Conservation (phyloP, 2,888 invertebrate species). For the Melanotus villosus region DNA sequence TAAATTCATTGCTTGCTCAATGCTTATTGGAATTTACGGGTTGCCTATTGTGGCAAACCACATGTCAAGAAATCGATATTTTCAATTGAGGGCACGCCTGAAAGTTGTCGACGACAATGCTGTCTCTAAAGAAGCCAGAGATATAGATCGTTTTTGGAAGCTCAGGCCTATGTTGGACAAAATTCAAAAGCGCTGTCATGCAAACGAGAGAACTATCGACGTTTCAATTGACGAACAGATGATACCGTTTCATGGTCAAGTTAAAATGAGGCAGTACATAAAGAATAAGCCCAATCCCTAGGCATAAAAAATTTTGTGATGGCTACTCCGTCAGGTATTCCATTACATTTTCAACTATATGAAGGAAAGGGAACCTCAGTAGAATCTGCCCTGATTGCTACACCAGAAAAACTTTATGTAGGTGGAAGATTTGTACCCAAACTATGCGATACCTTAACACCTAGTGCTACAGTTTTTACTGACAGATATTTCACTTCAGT, state of each 20-base stretch:
- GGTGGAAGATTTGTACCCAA: conserved; percentile 50
- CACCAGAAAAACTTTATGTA: conserved; percentile 26
- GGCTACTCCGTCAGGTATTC: conserved; percentile 43
- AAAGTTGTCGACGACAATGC: conserved; percentile 13
- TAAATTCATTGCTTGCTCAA: conserved; percentile 4
- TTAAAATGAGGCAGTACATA: conserved; percentile 46
- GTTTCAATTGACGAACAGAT: conserved; percentile 55
- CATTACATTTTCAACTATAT: conserved; percentile 51
- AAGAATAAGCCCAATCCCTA: conserved; percentile 50
- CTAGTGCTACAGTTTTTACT: conserved; percentile 38
- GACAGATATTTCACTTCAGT: conserved; percentile 45
- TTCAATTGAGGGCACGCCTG: background rate
- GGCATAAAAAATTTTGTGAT: conserved; percentile 54
- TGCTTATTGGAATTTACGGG: conserved; percentile 15
- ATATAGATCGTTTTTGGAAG: conserved; percentile 40
- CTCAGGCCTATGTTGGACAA: conserved; percentile 40
- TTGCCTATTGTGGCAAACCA: conserved; percentile 11
- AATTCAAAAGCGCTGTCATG: conserved; percentile 40
- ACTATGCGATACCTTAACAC: conserved; percentile 45
- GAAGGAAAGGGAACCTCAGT: conserved; percentile 44
- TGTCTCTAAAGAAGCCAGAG: conserved; percentile 9
- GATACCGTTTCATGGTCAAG: conserved; percentile 53
- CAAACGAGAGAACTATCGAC: conserved; percentile 40
- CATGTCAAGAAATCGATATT: conserved; percentile 10
- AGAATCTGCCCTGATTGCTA: conserved; percentile 27